These are phyloP conservation scores for Laticauda colubrina DNA, from an alignment of 2,113 vertebrate species.

Conservation along the genomic window DNA sequence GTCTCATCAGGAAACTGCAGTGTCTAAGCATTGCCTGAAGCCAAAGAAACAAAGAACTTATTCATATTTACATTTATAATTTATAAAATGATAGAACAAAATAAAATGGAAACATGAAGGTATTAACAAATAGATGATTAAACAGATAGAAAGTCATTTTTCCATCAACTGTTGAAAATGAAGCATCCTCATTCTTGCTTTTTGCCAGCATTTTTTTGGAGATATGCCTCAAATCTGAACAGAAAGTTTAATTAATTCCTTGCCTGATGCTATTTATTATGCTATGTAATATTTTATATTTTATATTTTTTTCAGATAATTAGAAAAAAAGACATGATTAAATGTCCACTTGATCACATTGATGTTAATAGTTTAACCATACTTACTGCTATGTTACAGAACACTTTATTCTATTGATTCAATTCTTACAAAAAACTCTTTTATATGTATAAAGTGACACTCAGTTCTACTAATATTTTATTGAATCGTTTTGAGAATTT, in stretches of 20 bases:
- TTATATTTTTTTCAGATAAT: not conserved
- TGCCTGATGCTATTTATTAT: not conserved
- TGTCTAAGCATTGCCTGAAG: slow-evolving; percentile 41
- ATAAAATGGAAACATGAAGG: slow-evolving; percentile 42
- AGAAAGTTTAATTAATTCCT: not conserved
- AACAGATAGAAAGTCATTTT: not conserved
- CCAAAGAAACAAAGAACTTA: slow-evolving; percentile 19
- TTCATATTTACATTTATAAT: slow-evolving; percentile 47
- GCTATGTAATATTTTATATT: not conserved
- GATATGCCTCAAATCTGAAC: not conserved
- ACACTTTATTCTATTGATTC: not conserved
- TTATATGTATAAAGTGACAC: not conserved
- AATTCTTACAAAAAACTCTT: not conserved
- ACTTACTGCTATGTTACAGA: not conserved
- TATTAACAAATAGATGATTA: slow-evolving; percentile 37
- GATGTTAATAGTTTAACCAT: not conserved
- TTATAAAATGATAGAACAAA: slow-evolving; percentile 51
- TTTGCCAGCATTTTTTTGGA: not conserved
- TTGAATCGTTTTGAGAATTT: not conserved
- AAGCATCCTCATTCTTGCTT: not conserved
- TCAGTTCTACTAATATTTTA: not conserved
- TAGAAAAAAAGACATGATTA: not conserved
- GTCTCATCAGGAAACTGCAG: not conserved
- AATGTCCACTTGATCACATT: not conserved
- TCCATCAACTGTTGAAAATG: slow-evolving; percentile 14